Percentiles rank a stretch among this genome's conserved stretches.
Conservation (phyloP, 2,113 vertebrate species). For the Albula goreensis region DNA sequence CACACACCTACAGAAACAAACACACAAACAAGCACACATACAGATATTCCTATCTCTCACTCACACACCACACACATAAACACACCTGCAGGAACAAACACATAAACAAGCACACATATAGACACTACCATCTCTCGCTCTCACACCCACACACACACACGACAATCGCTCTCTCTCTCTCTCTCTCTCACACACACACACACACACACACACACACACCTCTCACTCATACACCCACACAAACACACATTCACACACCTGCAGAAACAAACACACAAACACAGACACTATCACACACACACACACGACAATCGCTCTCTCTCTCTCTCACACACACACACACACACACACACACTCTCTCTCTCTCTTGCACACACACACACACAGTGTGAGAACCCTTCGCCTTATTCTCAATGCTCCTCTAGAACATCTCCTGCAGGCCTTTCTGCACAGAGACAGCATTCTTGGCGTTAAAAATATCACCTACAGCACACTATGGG, state of each 20-base stretch:
- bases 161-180: too few species aligned
- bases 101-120: background rate
- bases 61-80: background rate
- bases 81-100: too few species aligned
- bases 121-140: background rate
- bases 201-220: slow-evolving; percentile 1
- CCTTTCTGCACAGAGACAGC: background rate
- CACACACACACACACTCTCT: too few species aligned
- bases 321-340: too few species aligned
- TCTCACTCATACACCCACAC: background rate
- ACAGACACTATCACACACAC: too few species aligned
- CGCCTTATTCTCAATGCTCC: slow-evolving; percentile 33
- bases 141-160: too few species aligned
- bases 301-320: slow-evolving; percentile 17
- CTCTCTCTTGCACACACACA: too few species aligned
- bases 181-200: too few species aligned
- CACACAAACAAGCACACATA: background rate
- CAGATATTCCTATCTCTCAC: background rate
- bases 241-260: too few species aligned
- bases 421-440: slow-evolving; percentile 16
- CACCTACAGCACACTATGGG: background rate
- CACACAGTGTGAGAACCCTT: background rate
- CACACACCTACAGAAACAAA: background rate
- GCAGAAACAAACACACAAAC: too few species aligned
- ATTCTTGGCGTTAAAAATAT: background rate